phyloP scores from a whole-genome alignment of 2,888 invertebrate species.

The Pecten maximus region DNA sequence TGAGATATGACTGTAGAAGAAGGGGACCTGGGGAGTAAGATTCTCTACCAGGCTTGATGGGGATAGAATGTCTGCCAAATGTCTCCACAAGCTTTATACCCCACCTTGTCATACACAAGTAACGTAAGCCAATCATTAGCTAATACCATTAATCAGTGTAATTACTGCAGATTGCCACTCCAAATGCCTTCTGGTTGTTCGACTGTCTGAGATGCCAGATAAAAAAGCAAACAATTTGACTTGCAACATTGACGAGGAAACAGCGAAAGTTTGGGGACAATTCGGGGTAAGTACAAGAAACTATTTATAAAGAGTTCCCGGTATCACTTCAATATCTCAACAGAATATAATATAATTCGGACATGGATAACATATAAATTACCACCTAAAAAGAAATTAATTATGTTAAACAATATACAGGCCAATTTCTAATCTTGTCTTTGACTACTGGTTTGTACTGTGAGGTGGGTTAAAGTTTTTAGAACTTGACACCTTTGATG shows the following conservation, averaged over 20 bases:
- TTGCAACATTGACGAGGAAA: not conserved
- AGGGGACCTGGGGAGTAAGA: not conserved
- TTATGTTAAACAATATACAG: no score
- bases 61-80: not conserved
- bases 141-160: conserved; percentile 4
- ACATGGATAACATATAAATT: no score
- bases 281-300: not conserved
- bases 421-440: no score
- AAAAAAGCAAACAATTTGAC: not conserved
- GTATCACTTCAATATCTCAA: no score
- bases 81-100: not conserved
- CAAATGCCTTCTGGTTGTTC: not conserved
- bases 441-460: no score
- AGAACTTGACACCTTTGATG: no score
- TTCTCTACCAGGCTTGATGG: not conserved
- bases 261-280: not conserved
- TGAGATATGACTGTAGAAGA: not conserved
- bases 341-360: no score
- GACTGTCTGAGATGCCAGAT: not conserved
- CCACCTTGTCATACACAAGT: not conserved
- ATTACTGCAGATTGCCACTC: not conserved
- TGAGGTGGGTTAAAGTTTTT: no score
- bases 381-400: no score
- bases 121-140: not conserved
- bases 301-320: no score